Base-by-base conservation (phyloP, 2,888 invertebrate species). In the Auanema freiburgensis region DNA sequence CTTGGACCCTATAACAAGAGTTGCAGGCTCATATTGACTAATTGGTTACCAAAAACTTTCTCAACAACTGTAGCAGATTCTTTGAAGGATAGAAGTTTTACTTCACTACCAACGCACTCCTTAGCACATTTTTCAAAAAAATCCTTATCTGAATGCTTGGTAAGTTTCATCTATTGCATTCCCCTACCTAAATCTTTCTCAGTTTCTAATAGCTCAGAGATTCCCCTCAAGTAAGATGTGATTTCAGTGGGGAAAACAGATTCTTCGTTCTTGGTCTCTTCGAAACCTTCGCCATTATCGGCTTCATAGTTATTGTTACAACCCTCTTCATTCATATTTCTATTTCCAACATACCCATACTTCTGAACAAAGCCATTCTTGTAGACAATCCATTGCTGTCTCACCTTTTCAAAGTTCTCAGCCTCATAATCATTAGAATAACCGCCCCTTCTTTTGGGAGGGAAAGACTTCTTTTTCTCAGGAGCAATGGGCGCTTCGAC, bases 41-140 rank as follows among this genome's bases (percentile, higher is more conserved):
- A 21, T 6, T 21, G 6, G 24, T 12, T 40, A 57, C 62, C 56
- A 41, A 62, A 62, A 57, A 62, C 41, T 6, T 46, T 49, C 25
- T 62, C 62, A 18, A 62, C 51, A 1, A 57, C 42, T 14, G 33
- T 66, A 40, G 66, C 69, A 0, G 74, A 69, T 49, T 76, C 72
- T 6, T 65, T 69, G 67, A 66, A 76, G 11, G 58, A 51, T 14
- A 76, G 65, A 6, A 76, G 59, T 5, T 58, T 25, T 18, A 57
- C 67, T 40, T 76, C 76, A 24, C 68, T 54, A n/a, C 74, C 72
- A 3, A 46, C 52, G 11, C 68, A 65, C 54, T 76, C 76, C 60
- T 70, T 67, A 8, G 66, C 67, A 18, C 71, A 69, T 43, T 69
- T 73, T 8, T 71, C 65, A 42, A 63, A 54, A 12, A 65, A 61